Evolutionary conservation across 2,888 invertebrate species (phyloP).

Genomic region (Myopa tessellatipennis): DNA sequence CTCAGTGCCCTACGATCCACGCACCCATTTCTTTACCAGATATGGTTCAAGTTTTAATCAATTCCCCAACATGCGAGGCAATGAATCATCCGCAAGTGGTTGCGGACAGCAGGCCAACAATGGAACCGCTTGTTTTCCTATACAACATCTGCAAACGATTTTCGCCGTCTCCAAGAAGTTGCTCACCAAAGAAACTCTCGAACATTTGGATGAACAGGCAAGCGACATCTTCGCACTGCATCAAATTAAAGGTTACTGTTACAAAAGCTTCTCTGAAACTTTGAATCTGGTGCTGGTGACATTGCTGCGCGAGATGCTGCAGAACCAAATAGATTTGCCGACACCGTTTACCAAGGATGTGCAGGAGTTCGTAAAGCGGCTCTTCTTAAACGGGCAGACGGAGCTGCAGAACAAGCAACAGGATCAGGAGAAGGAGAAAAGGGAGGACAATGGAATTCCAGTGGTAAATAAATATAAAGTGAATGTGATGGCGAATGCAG

Average conservation of each 20-base stretch:
- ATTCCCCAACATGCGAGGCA: slow-evolving; percentile 83
- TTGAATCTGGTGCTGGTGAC: slow-evolving; percentile 94
- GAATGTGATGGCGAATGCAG: slow-evolving; percentile 96
- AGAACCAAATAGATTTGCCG: slow-evolving; percentile 90
- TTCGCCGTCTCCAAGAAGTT: slow-evolving; percentile 85
- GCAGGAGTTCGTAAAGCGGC: slow-evolving; percentile 87
- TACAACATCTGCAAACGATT: slow-evolving; percentile 84
- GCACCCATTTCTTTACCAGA: slow-evolving; percentile 88
- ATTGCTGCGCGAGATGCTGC: slow-evolving; percentile 87
- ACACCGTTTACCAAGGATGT: slow-evolving; percentile 93
- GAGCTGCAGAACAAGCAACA: slow-evolving; percentile 89
- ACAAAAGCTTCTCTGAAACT: slow-evolving; percentile 94
- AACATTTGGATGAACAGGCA: slow-evolving; percentile 85
- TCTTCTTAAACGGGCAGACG: slow-evolving; percentile 93
- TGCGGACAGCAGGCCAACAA: slow-evolving; percentile 45
- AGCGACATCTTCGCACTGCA: slow-evolving; percentile 81
- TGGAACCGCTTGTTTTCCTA: slow-evolving; percentile 64
- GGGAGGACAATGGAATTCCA: slow-evolving; percentile 77
- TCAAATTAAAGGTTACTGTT: slow-evolving; percentile 86
- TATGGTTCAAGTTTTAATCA: slow-evolving; percentile 95
- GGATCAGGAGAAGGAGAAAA: slow-evolving; percentile 85
- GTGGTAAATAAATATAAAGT: slow-evolving; percentile 92
- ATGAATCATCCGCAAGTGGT: slow-evolving; percentile 79
- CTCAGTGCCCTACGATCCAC: slow-evolving; percentile 81
- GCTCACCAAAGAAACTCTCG: slow-evolving; percentile 84